Base-by-base conservation (phyloP, 2,888 invertebrate species). In the Carterocephalus palaemon region DNA sequence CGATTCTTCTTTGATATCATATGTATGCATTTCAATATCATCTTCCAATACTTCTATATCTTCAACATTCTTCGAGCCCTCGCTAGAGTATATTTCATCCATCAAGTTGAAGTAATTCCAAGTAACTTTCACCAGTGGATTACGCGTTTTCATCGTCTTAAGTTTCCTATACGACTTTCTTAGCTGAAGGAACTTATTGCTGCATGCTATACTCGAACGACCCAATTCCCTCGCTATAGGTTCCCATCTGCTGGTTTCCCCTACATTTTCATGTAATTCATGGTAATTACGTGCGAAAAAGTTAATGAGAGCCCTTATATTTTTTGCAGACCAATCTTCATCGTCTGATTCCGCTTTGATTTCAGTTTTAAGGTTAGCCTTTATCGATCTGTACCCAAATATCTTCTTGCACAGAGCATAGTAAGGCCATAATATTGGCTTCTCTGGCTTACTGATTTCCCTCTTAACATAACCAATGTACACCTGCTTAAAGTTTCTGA, bases 61-160 rank as follows among this genome's bases (percentile, higher is more conserved):
- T 4, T 67, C 54, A 6, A 58, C 56, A 6, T 49, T 29, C 2
- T 43, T 26, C 6, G 45, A 47, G n/a, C 47, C 62, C 0, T 57
- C 62, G 1, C 47, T 47, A 34, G 16, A 58, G 46, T 71, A 83
- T 22, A 84, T 71, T 22, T 76, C 60, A 38, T 83, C 79, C 37
- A 85, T 68, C 62, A 72, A 64, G 29, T 67, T 69, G 43, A 70
- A 85, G 48, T 83, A 84, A 32, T 76, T 77, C 86, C 86, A 86
- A 0, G 75, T 71, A 1, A 85, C 74, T 43, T 79, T 84, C 0
- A 76, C 73, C 10, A 73, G 68, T 0, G 82, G 70, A 23, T 80
- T 79, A 24, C 72, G 67, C 0, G 59, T 53, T 31, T 69, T 77
- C 75, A 82, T 78, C 0, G 80, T 78, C 49, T 76, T 80, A 4